Evolutionary conservation across 2,888 invertebrate species (phyloP), one percentile per base, ranked within the genome.

Genomic region (Pocota personata): DNA sequence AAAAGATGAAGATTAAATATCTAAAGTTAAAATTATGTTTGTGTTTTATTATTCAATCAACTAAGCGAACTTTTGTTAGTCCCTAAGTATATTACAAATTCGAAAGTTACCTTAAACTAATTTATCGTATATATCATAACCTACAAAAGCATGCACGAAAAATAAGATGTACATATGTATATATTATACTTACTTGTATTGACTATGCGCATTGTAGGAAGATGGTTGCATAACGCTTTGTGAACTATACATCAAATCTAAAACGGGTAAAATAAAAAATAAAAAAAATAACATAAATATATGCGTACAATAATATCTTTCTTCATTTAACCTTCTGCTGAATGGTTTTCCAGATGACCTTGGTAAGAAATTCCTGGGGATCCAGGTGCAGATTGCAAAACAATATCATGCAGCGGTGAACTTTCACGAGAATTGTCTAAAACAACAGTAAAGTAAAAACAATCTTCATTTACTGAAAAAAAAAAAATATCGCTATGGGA

Each of bases 351-450:
- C 77, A 91, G 83, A 76, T 87, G 88, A 37, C 88, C 88, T 71
- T 89, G 89, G 48, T 89, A 89, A 14, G 92, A 92, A 88, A 92
- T 91, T 91, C 95, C 95, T 24, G 95, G 96, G 57, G 95, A 95
- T 52, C 95, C 95, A 69, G 95, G 95, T 87, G 95, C 95, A 87
- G 94, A 94, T 92, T 95, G 95, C 71, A 93, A 89, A 62, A 92
- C 92, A 88, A 93, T 92, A 91, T 97, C 96, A 87, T 97, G 97
- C 88, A 96, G 95, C 0, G 98, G 98, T 79, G 98, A 98, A 90
- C 97, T 97, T 93, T 98, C 98, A 89, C 98, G 94, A 37, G 98
- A 98, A 88, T 92, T 92, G 88, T 93, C 93, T 91, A 77, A 46
- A 87, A 83, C 27, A 43, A 60, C 19, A 24, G 37, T 32, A 50